Evolutionary conservation across 2,888 invertebrate genomes (phyloP).

Genomic region (Ophion ventricosus): DNA sequence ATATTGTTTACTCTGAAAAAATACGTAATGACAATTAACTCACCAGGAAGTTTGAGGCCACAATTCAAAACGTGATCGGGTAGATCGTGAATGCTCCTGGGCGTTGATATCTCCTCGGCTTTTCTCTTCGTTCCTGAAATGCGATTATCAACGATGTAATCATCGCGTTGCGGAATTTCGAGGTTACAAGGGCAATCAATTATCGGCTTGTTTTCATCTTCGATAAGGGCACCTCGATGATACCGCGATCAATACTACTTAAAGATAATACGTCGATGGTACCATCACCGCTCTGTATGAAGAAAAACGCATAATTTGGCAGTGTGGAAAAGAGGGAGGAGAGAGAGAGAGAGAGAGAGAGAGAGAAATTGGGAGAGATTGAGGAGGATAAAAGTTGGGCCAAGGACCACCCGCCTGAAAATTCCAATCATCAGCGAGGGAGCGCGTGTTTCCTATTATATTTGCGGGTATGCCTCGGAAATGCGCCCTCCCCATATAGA

Average conservation of each 20-base stretch:
- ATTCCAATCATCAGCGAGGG: slow-evolving; percentile 38
- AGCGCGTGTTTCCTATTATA: slow-evolving; percentile 27
- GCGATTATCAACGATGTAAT: slow-evolving; percentile 6
- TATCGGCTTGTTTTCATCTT: neutral
- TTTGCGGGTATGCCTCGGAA: slow-evolving; percentile 45
- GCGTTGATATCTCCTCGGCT: slow-evolving; percentile 85
- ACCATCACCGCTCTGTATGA: neutral
- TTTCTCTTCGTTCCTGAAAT: slow-evolving; percentile 84
- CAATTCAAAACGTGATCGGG: slow-evolving; percentile 88
- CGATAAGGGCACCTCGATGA: neutral
- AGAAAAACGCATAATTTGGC: neutral
- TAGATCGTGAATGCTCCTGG: slow-evolving; percentile 87
- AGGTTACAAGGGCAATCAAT: neutral
- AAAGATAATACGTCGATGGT: neutral
- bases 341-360: neutral
- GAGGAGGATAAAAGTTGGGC: slow-evolving; percentile 26
- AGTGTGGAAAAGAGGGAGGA: neutral
- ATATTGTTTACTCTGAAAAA: neutral
- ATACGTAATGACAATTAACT: slow-evolving; percentile 73
- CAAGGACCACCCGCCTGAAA: slow-evolving; percentile 39
- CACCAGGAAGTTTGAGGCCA: slow-evolving; percentile 89
- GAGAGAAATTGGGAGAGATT: neutral
- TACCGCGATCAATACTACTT: neutral
- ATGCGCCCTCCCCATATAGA: slow-evolving; percentile 22
- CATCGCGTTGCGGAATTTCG: neutral